Percentiles rank a stretch among this genome's conserved stretches.
Evolutionary conservation across 1,140 invertebrate species (phyloP).

Genomic region (Bombus impatiens): DNA sequence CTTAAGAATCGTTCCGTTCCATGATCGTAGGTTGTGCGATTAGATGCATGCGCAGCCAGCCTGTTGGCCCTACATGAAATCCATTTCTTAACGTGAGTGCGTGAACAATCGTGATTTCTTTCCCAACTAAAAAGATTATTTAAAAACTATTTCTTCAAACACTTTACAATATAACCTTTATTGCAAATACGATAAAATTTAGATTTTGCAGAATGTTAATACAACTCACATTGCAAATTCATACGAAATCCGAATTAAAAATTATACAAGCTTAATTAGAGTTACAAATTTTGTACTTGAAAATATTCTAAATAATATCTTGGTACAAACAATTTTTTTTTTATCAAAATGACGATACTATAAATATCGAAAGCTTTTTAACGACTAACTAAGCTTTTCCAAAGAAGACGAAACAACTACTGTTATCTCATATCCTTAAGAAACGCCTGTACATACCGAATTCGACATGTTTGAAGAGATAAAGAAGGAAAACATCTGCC

Average conservation of each 20-base stretch:
- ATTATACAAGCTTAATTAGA: neutral
- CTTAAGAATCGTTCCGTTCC: conserved; percentile 71
- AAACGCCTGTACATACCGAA: conserved; percentile 39
- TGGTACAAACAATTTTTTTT: too few species aligned
- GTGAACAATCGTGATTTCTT: neutral
- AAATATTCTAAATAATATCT: neutral
- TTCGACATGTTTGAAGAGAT: conserved; percentile 56
- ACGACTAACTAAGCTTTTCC: neutral
- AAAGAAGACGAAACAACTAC: neutral
- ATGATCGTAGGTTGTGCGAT: conserved; percentile 51
- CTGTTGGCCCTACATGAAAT: conserved; percentile 36
- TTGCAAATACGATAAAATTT: neutral
- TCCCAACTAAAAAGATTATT: neutral
- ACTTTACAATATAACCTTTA: neutral
- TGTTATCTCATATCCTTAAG: neutral
- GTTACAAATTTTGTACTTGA: neutral
- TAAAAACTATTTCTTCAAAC: neutral
- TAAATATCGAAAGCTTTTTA: too few species aligned
- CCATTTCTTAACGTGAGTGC: neutral
- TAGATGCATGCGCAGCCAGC: conserved; percentile 48
- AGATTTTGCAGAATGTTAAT: neutral
- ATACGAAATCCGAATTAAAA: neutral
- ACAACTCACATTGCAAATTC: too few species aligned
- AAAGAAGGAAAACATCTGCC: conserved; percentile 71
- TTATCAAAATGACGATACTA: too few species aligned